These are phyloP conservation scores for Dasysyrphus tricinctus DNA, from an alignment of 2,888 invertebrate genomes.

Conservation along the genomic window DNA sequence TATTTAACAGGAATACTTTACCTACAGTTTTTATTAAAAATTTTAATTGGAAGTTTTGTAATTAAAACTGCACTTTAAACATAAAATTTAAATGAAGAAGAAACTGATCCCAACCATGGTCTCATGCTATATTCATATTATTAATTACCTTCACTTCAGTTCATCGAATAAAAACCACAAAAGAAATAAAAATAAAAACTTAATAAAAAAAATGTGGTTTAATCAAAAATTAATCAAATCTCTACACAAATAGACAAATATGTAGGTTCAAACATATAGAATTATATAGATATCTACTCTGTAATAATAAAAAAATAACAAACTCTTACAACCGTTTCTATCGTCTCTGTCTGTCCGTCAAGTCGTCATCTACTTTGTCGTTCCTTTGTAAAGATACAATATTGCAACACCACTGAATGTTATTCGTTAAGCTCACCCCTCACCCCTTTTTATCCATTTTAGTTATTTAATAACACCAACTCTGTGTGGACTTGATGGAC, in stretches of 20 bases:
- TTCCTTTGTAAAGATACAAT: slow-evolving; percentile 22
- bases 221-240: slow-evolving; percentile 34
- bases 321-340: slow-evolving; percentile 44
- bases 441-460: neutral
- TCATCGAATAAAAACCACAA: neutral
- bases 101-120: too few species aligned
- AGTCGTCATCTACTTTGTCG: neutral
- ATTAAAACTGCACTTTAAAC: neutral
- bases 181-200: slow-evolving; percentile 3
- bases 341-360: slow-evolving; percentile 26
- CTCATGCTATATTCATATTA: neutral
- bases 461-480: slow-evolving; percentile 60
- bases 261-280: neutral
- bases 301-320: slow-evolving; percentile 31
- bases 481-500: slow-evolving; percentile 43
- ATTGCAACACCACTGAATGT: slow-evolving; percentile 43
- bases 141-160: neutral
- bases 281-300: neutral
- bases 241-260: slow-evolving; percentile 12
- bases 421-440: slow-evolving; percentile 37
- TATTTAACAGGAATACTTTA: neutral
- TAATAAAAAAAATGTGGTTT: slow-evolving; percentile 7
- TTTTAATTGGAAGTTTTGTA: neutral
- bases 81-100: neutral
- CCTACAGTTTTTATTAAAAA: neutral